phyloP scores from a whole-genome alignment of 2,113 vertebrate genomes.

The Tinamus guttatus region DNA sequence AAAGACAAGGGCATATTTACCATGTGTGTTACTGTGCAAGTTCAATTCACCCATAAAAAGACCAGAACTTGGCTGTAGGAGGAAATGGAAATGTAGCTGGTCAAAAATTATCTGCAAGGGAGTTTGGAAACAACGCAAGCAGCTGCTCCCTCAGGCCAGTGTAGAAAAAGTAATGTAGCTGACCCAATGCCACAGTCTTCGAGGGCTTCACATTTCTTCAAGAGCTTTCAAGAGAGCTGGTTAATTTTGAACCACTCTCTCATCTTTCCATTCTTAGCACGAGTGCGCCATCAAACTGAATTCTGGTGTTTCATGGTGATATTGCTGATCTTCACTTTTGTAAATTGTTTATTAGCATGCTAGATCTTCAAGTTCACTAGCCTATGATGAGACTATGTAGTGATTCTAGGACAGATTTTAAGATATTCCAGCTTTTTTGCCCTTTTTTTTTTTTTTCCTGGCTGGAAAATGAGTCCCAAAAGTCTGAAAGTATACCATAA shows the following conservation, averaged over 20 bases:
- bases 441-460: background rate
- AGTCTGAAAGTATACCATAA: background rate
- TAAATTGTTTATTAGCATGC: background rate
- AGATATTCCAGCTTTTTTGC: background rate
- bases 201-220: background rate
- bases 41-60: background rate
- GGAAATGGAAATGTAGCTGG: background rate
- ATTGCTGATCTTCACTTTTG: background rate
- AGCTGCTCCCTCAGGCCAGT: fast-evolving
- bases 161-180: background rate
- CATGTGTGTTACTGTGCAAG: fast-evolving
- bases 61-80: background rate
- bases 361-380: background rate
- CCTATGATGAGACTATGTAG: background rate
- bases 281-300: background rate
- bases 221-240: background rate
- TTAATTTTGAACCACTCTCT: background rate
- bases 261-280: background rate
- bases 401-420: too few species aligned
- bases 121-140: background rate
- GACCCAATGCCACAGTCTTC: background rate
- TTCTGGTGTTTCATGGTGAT: background rate
- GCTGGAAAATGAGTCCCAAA: background rate
- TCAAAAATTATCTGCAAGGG: background rate
- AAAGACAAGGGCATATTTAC: background rate